phyloP scores from a whole-genome alignment of 2,113 vertebrate species.

The Climacteris rufus region DNA sequence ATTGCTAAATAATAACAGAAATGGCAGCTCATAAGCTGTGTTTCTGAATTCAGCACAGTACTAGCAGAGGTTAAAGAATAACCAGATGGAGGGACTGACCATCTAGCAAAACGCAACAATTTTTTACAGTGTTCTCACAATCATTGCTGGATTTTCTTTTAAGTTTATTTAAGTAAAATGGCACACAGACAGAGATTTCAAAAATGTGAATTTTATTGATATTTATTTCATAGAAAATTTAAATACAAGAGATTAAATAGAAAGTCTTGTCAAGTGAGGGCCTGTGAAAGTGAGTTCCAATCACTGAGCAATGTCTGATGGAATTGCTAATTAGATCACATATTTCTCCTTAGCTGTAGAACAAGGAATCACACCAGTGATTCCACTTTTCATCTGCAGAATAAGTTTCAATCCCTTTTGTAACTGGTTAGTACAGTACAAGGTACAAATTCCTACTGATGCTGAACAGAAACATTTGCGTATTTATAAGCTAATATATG shows the following conservation, averaged over 20 bases:
- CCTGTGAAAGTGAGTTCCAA: slow-evolving; percentile 45
- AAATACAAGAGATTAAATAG: slow-evolving; percentile 51
- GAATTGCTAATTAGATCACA: slow-evolving; percentile 60
- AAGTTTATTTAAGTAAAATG: not conserved
- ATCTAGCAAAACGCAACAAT: not conserved
- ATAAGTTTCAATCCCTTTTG: slow-evolving; percentile 24
- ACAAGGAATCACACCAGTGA: slow-evolving; percentile 22
- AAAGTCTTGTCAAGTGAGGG: slow-evolving; percentile 38
- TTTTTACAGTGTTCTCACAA: not conserved
- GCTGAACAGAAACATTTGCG: slow-evolving; percentile 43
- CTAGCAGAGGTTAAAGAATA: not conserved
- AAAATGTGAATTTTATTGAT: slow-evolving; percentile 13
- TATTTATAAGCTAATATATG: slow-evolving; percentile 7
- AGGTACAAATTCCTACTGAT: slow-evolving; percentile 9
- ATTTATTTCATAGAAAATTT: slow-evolving; percentile 31
- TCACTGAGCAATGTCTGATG: slow-evolving; percentile 50
- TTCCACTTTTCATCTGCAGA: slow-evolving; percentile 9
- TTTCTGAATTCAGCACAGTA: not conserved
- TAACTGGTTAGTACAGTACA: not conserved
- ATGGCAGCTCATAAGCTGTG: not conserved
- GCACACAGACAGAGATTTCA: not conserved
- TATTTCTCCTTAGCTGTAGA: slow-evolving; percentile 47
- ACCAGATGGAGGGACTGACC: not conserved
- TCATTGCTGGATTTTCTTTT: not conserved
- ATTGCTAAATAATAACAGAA: not conserved